These are phyloP conservation scores for Etheostoma perlongum DNA, from an alignment of 2,797 vertebrate species.

Conservation along the genomic window DNA sequence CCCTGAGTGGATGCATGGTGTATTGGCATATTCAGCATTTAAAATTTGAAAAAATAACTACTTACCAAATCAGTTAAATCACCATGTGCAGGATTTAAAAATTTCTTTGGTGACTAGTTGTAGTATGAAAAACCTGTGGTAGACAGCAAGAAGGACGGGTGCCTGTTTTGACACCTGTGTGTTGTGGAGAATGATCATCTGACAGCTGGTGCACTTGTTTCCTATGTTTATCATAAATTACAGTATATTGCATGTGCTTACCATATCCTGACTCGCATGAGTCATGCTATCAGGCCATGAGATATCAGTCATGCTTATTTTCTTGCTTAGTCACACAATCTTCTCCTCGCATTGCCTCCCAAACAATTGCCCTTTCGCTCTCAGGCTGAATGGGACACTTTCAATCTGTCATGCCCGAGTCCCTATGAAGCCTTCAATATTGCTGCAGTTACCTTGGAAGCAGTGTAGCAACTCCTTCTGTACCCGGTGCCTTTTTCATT, in stretches of 20 bases:
- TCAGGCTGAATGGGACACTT: conserved; percentile 33
- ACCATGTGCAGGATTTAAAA: not conserved
- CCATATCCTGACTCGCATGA: conserved; percentile 16
- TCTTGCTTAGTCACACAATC: conserved; percentile 28
- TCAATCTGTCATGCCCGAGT: conserved; percentile 10
- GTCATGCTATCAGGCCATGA: conserved; percentile 11
- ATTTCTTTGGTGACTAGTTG: not conserved
- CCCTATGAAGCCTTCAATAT: conserved; percentile 28
- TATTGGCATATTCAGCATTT: too few species aligned
- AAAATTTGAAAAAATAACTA: not conserved
- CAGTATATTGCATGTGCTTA: not conserved
- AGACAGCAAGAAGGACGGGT: not conserved
- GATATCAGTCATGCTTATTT: conserved; percentile 32
- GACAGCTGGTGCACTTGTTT: not conserved
- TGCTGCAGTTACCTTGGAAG: conserved; percentile 36
- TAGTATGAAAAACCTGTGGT: not conserved
- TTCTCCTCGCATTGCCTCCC: conserved; percentile 27
- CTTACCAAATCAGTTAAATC: not conserved
- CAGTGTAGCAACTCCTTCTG: conserved; percentile 41
- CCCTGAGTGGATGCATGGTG: too few species aligned
- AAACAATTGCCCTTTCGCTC: conserved; percentile 14
- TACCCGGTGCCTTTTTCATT: conserved; percentile 18
- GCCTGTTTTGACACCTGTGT: not conserved
- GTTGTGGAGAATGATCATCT: not conserved
- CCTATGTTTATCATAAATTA: not conserved